Evolutionary conservation across 2,797 vertebrate genomes (phyloP), one percentile per base, ranked within the genome.

Genomic region (Avahi laniger): DNA sequence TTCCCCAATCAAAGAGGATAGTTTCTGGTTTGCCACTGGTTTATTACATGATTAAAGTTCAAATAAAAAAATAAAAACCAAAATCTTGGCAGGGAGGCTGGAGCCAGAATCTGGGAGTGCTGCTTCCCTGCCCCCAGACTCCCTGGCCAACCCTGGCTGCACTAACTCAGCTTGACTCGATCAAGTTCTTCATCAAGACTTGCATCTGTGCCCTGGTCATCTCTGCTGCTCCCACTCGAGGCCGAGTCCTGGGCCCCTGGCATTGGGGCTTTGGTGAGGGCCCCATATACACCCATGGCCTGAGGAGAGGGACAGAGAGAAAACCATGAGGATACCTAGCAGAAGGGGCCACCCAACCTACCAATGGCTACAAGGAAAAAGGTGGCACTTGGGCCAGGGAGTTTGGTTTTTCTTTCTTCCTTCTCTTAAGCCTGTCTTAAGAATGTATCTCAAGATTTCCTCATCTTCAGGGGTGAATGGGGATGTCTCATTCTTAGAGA

Each of bases 261-360:
- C 10, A 95, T 65, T 11, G 97, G 96, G 4, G 97, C 85, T 97
- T 98, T 99, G 96, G 98, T 98, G 96, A 99, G 95, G 0, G 98
- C 97, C 18, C 97, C 91, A 65, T 99, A 99, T 7, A 99, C 98
- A 35, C 98, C 98, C 98, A 99, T 97, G 22, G 99, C 99, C 99
- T 99, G 78, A 4, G 22, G 63, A 95, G 41, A 96, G 43, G 52
- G 63, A 92, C 13, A 92, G 43, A 89, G 63, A 83, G 6, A 75
- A 1, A 88, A 11, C 52, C 9, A 7, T 97, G n/a, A 94, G 59
- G 38, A 93, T 38, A 92, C 12, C 3, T 4, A 33, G 57, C 9
- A 95, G 59, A 88, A 63, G 52, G n/a, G 5, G 13, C 7, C 57
- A 28, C 26, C 72, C 63, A 88, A 61, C 38, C 73, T 24, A 52